Base-by-base conservation (phyloP, 1,140 invertebrate genomes). In the Drosophila lacteicornis region DNA sequence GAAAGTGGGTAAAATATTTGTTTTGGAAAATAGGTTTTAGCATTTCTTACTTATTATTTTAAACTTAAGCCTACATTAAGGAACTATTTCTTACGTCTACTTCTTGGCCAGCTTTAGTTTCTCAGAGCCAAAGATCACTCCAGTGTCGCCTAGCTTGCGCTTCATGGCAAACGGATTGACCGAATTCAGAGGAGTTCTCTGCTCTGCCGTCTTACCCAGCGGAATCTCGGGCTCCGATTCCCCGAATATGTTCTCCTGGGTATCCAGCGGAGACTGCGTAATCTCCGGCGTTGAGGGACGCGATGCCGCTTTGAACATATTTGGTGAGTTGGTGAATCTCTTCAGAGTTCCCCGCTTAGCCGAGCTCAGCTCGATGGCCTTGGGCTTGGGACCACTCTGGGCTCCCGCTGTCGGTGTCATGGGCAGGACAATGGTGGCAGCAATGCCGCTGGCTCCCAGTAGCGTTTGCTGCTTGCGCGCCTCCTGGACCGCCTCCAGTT, bases 111-210 rank as follows among this genome's bases (percentile, higher is more conserved):
- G 58, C 45, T 92, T 92, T 1, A 92, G 58, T 42, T 92, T 92
- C 42, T 91, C 91, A 0, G 91, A 91, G 3, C 91, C 86, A 43
- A 92, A 88, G 55, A 92, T 78, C 5, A 92, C 83, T 5, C 90
- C 90, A 15, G 82, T 86, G 36, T 91, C 85, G 2, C 75, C 75
- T 3, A 92, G 62, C 45, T 92, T 92, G 11, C 91, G 91, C 56
- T 92, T 92, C 71, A 85, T 85, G 1, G 91, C 91, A 62, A 92
- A 92, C 17, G 91, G 91, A 71, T 92, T 92, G 1, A 91, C 80
- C 11, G 86, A 83, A 50, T 91, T 91, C 0, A 91, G 40, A 1
- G 82, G 87, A 33, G 82, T 46, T 6, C 86, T 75, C 38, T 78
- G 79, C 13, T 75, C 80, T 9, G 46, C 19, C 5, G 60, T 33